Percentiles rank a stretch among this genome's conserved stretches.
phyloP scores from a whole-genome alignment of 1,140 invertebrate genomes.

The Meloidogyne hapla region DNA sequence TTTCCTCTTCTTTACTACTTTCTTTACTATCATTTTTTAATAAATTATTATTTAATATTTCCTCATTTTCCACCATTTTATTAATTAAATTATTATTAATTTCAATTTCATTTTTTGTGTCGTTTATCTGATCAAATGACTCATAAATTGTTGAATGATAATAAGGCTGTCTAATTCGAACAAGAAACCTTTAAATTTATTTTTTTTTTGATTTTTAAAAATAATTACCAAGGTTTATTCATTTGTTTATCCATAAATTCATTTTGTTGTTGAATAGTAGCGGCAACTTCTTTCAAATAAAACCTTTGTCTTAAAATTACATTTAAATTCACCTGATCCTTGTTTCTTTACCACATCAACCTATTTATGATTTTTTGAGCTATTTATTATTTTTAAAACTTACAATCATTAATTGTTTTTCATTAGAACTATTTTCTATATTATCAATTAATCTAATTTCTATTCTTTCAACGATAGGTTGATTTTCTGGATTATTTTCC shows the following conservation, averaged over 20 bases:
- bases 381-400: not conserved
- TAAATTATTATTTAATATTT: not conserved
- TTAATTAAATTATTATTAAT: not conserved
- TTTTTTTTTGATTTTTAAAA: not conserved
- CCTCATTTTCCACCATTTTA: not conserved
- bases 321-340: not conserved
- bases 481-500: not conserved
- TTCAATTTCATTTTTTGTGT: not conserved
- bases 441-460: conserved; percentile 24
- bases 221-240: not conserved
- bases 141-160: conserved; percentile 15
- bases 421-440: not conserved
- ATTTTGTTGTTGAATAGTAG: conserved; percentile 2
- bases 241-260: not conserved
- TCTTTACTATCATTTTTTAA: not conserved
- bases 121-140: not conserved
- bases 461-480: conserved; percentile 11
- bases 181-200: not conserved
- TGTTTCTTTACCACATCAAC: not conserved
- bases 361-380: not conserved
- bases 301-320: not conserved
- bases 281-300: not conserved
- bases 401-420: not conserved
- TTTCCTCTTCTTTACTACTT: not conserved
- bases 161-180: not conserved